Percentiles rank a stretch among this genome's conserved stretches.
Conservation (phyloP, 1,140 invertebrate species). For the Polyergus mexicanus region DNA sequence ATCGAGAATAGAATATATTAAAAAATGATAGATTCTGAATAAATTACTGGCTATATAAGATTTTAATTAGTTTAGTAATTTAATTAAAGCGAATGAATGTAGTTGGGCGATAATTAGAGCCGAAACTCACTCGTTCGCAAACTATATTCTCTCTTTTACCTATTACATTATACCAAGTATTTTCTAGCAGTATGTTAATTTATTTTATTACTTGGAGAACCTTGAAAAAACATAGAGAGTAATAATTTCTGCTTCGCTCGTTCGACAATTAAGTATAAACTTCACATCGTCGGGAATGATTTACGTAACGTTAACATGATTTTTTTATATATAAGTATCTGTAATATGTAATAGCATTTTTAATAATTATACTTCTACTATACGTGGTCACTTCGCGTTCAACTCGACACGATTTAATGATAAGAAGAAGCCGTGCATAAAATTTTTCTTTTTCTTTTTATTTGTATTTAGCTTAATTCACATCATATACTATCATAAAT, state of each 20-base stretch:
- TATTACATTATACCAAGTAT: not conserved
- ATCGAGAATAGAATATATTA: not conserved
- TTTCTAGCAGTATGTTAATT: slow-evolving; percentile 40
- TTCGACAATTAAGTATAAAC: slow-evolving; percentile 45
- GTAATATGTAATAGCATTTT: not conserved
- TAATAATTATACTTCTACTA: not conserved
- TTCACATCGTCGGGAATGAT: slow-evolving; percentile 15
- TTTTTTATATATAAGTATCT: not conserved
- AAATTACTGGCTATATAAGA: not conserved
- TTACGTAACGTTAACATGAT: slow-evolving; percentile 23
- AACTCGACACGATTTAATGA: not conserved
- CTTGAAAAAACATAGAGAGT: slow-evolving; percentile 11
- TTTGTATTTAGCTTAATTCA: slow-evolving; percentile 15
- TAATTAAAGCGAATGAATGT: slow-evolving; percentile 33
- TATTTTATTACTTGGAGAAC: slow-evolving; percentile 44
- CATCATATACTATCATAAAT: not conserved
- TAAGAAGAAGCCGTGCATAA: not conserved
- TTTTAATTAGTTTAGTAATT: slow-evolving; percentile 38
- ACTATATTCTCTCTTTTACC: slow-evolving; percentile 3
- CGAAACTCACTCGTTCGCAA: slow-evolving; percentile 14
- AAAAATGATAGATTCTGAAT: not conserved
- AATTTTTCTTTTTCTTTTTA: not conserved
- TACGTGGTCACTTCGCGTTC: not conserved
- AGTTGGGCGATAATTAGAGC: not conserved
- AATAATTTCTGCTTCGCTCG: slow-evolving; percentile 40